Evolutionary conservation across 2,888 invertebrate species (phyloP).

Genomic region (Pteria penguin): DNA sequence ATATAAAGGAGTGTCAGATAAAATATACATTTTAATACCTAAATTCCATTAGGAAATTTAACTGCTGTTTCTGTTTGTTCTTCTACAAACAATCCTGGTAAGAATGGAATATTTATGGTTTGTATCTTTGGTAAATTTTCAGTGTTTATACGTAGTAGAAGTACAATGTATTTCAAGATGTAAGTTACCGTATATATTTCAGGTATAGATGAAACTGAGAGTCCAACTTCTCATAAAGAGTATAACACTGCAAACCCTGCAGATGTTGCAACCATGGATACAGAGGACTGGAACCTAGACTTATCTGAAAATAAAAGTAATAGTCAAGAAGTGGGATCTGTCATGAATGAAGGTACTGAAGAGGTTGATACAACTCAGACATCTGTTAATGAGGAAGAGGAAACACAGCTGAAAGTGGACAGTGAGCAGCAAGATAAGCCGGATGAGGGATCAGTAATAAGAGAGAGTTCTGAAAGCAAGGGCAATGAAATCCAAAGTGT

Average conservation of each 20-base stretch:
- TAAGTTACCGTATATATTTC: neutral
- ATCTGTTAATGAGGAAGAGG: neutral
- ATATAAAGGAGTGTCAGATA: too few species aligned
- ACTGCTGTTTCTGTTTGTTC: too few species aligned
- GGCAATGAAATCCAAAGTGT: neutral
- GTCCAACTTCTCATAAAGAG: conserved; percentile 1
- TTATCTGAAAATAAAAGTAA: neutral
- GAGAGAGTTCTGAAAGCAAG: neutral
- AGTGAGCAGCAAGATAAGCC: neutral
- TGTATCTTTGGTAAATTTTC: too few species aligned
- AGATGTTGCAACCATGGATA: neutral
- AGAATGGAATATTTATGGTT: too few species aligned
- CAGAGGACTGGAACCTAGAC: neutral
- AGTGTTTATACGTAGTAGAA: too few species aligned
- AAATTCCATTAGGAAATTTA: too few species aligned
- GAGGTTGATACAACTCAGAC: conserved; percentile 9
- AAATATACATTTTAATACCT: too few species aligned
- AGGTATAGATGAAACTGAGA: neutral
- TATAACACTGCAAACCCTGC: neutral
- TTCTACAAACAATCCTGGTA: too few species aligned
- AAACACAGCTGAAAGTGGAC: neutral
- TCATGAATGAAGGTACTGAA: conserved; percentile 1
- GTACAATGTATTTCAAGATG: too few species aligned
- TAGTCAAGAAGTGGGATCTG: neutral
- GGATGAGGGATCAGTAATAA: neutral